phyloP scores from a whole-genome alignment of 2,888 invertebrate species.

The Drosophila ustulata region DNA sequence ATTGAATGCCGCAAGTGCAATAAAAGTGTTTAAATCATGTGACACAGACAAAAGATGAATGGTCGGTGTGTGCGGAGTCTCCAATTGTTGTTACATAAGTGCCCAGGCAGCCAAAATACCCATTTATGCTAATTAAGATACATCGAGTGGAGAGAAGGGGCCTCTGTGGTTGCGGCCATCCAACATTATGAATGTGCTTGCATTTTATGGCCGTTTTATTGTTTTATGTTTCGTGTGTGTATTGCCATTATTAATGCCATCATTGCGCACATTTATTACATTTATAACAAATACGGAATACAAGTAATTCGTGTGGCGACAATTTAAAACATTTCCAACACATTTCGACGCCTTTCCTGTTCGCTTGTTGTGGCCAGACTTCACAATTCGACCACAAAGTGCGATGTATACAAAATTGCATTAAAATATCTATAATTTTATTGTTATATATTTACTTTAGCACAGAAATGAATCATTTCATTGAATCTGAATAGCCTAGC shows the following conservation, averaged over 20 bases:
- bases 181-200: conserved; percentile 62
- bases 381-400: conserved; percentile 11
- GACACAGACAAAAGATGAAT: conserved; percentile 30
- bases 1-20: conserved; percentile 64
- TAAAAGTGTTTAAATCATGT: conserved; percentile 66
- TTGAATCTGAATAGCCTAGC: no score
- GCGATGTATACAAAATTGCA: not conserved
- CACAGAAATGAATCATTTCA: no score
- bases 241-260: conserved; percentile 70
- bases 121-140: conserved; percentile 78
- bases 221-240: conserved; percentile 57
- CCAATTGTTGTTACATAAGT: conserved; percentile 41
- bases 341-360: conserved; percentile 30
- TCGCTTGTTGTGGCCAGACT: conserved; percentile 12
- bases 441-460: no score
- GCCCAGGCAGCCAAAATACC: conserved; percentile 44
- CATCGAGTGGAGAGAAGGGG: conserved; percentile 47
- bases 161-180: conserved; percentile 39
- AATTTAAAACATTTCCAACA: conserved; percentile 47
- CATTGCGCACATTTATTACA: conserved; percentile 59
- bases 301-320: conserved; percentile 43
- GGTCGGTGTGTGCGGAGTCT: conserved; percentile 8
- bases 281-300: conserved; percentile 46
- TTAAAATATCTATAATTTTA: not conserved
- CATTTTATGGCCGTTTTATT: conserved; percentile 73